These are phyloP conservation scores for Drosophila leontia DNA, from an alignment of 1,140 invertebrate species.

Conservation along the genomic window DNA sequence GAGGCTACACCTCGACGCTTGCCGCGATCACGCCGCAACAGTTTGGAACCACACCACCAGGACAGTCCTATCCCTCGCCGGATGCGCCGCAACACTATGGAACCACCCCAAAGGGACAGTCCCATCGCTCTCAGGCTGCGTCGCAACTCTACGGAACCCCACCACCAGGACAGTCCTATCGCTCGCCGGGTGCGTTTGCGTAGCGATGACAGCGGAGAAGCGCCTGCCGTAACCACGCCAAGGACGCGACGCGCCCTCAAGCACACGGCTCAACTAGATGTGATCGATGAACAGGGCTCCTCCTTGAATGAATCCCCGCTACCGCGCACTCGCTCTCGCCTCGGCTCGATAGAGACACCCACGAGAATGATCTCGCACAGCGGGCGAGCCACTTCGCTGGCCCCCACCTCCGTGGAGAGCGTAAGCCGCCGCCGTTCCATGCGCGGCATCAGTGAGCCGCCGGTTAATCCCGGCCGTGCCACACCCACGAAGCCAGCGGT, in stretches of 20 bases:
- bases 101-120: too few relatives aligned
- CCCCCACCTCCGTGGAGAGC: not conserved
- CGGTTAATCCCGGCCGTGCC: not conserved
- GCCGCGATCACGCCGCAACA: not conserved
- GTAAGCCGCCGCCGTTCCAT: not conserved
- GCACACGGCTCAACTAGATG: conserved; percentile 45
- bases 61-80: not conserved
- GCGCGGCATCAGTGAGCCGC: conserved; percentile 52
- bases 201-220: conserved; percentile 23
- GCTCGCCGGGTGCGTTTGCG: conserved; percentile 18
- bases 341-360: conserved; percentile 7
- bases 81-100: too few relatives aligned
- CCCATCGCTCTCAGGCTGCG: not conserved
- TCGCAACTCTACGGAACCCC: not conserved
- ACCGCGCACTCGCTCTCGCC: conserved; percentile 51
- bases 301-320: not conserved
- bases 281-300: conserved; percentile 53
- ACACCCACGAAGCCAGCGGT: not conserved
- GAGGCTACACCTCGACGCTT: not conserved
- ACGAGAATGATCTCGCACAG: not conserved
- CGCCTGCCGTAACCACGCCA: conserved; percentile 24
- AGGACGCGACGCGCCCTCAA: conserved; percentile 17
- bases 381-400: conserved; percentile 15
- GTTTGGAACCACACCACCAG: not conserved
- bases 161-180: conserved; percentile 6